Base-by-base conservation (phyloP, 2,888 invertebrate species). In the Ormyrus pomaceus region DNA sequence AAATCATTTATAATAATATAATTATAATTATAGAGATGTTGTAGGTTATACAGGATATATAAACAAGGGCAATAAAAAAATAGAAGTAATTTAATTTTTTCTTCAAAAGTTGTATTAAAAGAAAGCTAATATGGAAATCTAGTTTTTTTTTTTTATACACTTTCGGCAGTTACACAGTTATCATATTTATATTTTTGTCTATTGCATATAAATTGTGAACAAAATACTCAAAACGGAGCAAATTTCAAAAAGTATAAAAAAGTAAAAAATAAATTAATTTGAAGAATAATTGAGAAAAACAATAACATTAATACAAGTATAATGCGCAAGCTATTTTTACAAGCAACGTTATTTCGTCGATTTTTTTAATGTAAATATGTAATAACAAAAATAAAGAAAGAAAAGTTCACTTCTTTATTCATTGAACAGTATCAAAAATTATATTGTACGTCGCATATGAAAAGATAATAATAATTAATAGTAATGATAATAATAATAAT, bases 401-500 rank as follows among this genome's bases (percentile, higher is more conserved):
- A 72, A 46, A 50, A 9, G n/a, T 68, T 56, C 56, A 5, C 55
- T 61, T 73, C 62, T 79, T 73, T 64, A 72, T 69, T 77, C 59
- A 68, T 45, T 69, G 62, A 73, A 73, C 45, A 77, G 72, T 77
- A 73, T 80, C 56, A 77, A 76, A 72, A 77, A 77, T 56, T 80
- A 73, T 68, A 70, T 74, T 80, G 34, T 34, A 11, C 46, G n/a
- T 56, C 34, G 5, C 64, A 10, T 64, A 76, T 51, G 51, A 69
- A 69, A 80, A 70, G 59, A 73, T 77, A 66, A 34, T 34, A 34
- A 34, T 34, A 34, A 34, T 34, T 34, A 34, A 34, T 34, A 34
- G 34, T 34, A 34, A 34, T 34, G 3, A 34, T 34, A 34, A 34
- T 34, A 34, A 34, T 34, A 34, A 34, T 34, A 34, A 34, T 34